These are phyloP conservation scores for Matsumyia berberina DNA, from an alignment of 2,888 invertebrate species.

Conservation along the genomic window DNA sequence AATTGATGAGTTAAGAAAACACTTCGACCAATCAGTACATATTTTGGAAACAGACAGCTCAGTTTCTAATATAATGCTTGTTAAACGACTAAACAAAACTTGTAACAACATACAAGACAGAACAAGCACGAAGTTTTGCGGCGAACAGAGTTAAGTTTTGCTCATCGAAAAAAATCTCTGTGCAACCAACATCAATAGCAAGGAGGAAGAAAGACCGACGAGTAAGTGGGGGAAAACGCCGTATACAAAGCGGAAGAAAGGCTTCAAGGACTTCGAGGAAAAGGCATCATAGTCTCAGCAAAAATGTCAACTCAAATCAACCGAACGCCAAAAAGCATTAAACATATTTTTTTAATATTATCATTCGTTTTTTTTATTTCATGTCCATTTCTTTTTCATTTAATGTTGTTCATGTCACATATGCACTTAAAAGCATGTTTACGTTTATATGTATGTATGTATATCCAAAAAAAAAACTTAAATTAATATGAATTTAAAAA, in stretches of 20 bases:
- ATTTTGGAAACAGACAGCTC: background rate
- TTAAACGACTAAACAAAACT: background rate
- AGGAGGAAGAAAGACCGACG: background rate
- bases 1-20: slow-evolving; percentile 2
- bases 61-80: slow-evolving; percentile 3
- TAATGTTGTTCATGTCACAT: slow-evolving; percentile 4
- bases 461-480: too few species aligned
- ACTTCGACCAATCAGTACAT: too few species aligned
- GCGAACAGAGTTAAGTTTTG: background rate
- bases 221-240: background rate
- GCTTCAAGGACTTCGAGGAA: background rate
- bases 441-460: background rate
- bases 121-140: background rate
- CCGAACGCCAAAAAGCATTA: slow-evolving; percentile 10
- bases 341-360: slow-evolving; percentile 2
- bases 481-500: too few species aligned
- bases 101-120: background rate
- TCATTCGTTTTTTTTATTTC: background rate
- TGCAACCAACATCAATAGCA: slow-evolving; percentile 6
- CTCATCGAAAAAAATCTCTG: background rate
- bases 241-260: background rate
- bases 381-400: background rate
- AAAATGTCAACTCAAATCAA: slow-evolving; percentile 1
- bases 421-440: background rate
- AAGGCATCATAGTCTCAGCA: background rate